phyloP scores from a whole-genome alignment of 2,113 vertebrate genomes.

The Colistium nudipinnis region DNA sequence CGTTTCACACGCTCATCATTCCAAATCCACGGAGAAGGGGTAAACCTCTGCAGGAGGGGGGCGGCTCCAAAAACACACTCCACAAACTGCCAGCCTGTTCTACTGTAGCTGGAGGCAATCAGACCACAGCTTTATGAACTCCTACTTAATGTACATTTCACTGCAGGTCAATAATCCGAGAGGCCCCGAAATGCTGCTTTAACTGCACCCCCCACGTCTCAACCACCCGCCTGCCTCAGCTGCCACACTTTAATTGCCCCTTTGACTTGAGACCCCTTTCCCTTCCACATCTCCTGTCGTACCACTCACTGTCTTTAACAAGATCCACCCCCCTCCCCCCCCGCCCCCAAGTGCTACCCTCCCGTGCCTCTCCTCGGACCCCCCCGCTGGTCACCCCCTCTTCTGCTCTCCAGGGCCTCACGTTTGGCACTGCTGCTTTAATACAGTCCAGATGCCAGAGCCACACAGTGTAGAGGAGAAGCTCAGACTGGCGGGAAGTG shows the following conservation, averaged over 20 bases:
- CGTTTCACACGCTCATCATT: background rate
- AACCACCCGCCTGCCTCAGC: conserved; percentile 4
- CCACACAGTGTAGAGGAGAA: conserved; percentile 10
- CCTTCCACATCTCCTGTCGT: conserved; percentile 17
- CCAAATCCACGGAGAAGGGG: background rate
- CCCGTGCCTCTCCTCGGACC: conserved; percentile 6
- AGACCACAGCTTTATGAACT: conserved; percentile 70
- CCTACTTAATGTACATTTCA: conserved; percentile 64
- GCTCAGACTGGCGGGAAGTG: conserved; percentile 9
- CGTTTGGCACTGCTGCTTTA: conserved; percentile 69
- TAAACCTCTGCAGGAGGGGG: conserved; percentile 16
- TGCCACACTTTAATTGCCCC: conserved; percentile 24
- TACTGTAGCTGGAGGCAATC: conserved; percentile 33
- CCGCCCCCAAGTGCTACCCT: conserved; percentile 11
- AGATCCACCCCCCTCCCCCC: no score
- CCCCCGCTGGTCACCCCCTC: conserved; percentile 49
- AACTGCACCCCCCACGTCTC: conserved; percentile 28
- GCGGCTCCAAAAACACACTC: background rate
- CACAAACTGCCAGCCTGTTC: background rate
- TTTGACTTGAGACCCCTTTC: conserved; percentile 12
- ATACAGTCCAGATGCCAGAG: conserved; percentile 75
- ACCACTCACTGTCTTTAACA: conserved; percentile 23
- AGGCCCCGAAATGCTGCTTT: conserved; percentile 20
- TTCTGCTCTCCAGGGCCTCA: conserved; percentile 49
- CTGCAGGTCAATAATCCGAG: conserved; percentile 56